Evolutionary conservation across 2,888 invertebrate genomes (phyloP).

Genomic region (Drosophila quinaria): DNA sequence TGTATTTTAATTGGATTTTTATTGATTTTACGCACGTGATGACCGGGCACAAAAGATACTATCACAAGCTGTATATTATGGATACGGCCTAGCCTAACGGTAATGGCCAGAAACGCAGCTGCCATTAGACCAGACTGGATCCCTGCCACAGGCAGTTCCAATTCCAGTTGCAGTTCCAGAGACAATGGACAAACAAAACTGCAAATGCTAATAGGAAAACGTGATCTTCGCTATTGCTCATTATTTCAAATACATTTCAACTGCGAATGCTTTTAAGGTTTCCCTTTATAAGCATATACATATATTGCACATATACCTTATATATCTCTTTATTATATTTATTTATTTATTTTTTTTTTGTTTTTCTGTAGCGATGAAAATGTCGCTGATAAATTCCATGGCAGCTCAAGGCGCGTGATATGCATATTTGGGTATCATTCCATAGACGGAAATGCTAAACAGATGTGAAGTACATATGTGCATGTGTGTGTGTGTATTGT

Average conservation of each 20-base stretch:
- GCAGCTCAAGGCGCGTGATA: slow-evolving; percentile 55
- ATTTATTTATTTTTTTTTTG: background rate
- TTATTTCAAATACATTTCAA: slow-evolving; percentile 61
- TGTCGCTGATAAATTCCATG: slow-evolving; percentile 67
- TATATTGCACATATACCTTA: slow-evolving; percentile 8
- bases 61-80: slow-evolving; percentile 24
- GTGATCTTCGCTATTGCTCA: slow-evolving; percentile 71
- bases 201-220: slow-evolving; percentile 75
- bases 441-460: slow-evolving; percentile 65
- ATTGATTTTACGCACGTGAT: slow-evolving; percentile 79
- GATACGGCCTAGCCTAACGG: slow-evolving; percentile 52
- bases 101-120: slow-evolving; percentile 34
- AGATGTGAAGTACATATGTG: slow-evolving; percentile 43
- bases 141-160: slow-evolving; percentile 10
- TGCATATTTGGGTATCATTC: slow-evolving; percentile 63
- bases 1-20: slow-evolving; percentile 78
- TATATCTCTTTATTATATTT: slow-evolving; percentile 16
- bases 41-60: slow-evolving; percentile 32
- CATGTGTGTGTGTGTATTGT: slow-evolving; percentile 14
- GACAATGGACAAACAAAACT: slow-evolving; percentile 53
- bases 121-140: slow-evolving; percentile 2
- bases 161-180: slow-evolving; percentile 8
- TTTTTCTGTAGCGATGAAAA: slow-evolving; percentile 46
- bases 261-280: slow-evolving; percentile 45
- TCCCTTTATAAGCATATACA: slow-evolving; percentile 12